Evolutionary conservation across 2,888 invertebrate genomes (phyloP).

Genomic region (Macrosiphum euphorbiae): DNA sequence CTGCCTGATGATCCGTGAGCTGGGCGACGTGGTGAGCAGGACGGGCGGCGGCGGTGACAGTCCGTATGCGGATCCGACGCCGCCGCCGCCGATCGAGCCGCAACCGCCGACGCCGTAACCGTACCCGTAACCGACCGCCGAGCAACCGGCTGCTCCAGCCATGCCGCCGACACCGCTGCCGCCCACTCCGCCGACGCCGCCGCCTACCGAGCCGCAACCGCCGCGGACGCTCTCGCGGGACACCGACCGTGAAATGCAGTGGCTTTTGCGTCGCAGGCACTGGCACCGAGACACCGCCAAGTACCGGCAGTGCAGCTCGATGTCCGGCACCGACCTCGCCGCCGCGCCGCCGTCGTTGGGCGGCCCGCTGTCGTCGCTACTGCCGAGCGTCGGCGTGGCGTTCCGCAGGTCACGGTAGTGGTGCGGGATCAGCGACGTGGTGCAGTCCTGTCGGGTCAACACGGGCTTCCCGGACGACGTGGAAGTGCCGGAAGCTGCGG

Average conservation of each 20-base stretch:
- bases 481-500: constrained; percentile 66
- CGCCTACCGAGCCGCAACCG: background rate
- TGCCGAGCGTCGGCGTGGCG: constrained; percentile 79
- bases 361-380: constrained; percentile 83
- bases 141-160: constrained; percentile 78
- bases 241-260: constrained; percentile 84
- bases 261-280: constrained; percentile 85
- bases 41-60: constrained; percentile 77
- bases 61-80: constrained; percentile 44
- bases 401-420: constrained; percentile 67
- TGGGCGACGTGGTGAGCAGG: constrained; percentile 78
- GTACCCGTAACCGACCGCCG: constrained; percentile 69
- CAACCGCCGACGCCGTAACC: background rate
- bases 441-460: constrained; percentile 87
- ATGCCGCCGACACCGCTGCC: constrained; percentile 69
- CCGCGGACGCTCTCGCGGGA: constrained; percentile 80
- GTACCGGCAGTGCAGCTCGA: constrained; percentile 81
- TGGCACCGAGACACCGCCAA: constrained; percentile 71
- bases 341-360: constrained; percentile 75
- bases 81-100: constrained; percentile 38
- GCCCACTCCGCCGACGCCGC: background rate
- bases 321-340: constrained; percentile 84
- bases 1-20: constrained; percentile 86
- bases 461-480: constrained; percentile 76
- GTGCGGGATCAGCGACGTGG: constrained; percentile 80